Evolutionary conservation across 2,797 vertebrate species (phyloP), one percentile per base, ranked within the genome.

Genomic region (Lophotriccus pileatus): DNA sequence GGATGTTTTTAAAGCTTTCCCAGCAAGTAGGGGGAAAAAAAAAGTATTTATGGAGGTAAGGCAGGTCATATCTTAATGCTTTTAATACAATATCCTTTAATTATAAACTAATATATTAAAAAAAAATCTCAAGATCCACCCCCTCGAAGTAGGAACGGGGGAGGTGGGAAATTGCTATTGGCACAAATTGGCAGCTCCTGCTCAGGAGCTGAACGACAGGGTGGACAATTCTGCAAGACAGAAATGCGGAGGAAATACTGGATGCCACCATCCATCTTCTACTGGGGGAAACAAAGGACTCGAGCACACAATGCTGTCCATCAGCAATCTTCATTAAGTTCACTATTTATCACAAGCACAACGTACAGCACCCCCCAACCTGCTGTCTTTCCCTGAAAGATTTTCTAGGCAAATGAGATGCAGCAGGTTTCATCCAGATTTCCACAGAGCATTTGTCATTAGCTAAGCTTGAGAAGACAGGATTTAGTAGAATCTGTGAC

Each of bases 351-450:
- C 93, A 93, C 86, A 87, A 83, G 90, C 86, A 87, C 87, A 93
- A 87, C 47, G n/a, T 27, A 52, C 62, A 1, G 8, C 43, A 14
- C 72, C 68, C 63, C n/a, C 37, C 75, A 84, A 84, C 85, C 87
- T 81, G 73, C 87, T 93, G 80, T 94, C 85, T 89, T 87, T 39
- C 91, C 76, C 43, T 88, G 87, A 94, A 79, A 91, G 89, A 76
- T 94, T 95, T 90, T 59, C 93, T 41, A 94, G 59, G 94, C 87
- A 96, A 96, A 94, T 96, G 93, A 95, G 93, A 96, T 93, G 95
- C 95, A 96, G 95, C 91, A 96, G 95, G 96, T 96, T 95, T 96
- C 95, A 87, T 70, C 87, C 91, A 83, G 75, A 92, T 95, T 95
- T 96, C 94, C 95, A 91, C 23, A 74, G 78, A 87, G 68, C 84